Evolutionary conservation across 92 coral and sea anemone species (phyloP), one percentile per base, ranked within the genome.

Genomic region (Palythoa grandiflora): DNA sequence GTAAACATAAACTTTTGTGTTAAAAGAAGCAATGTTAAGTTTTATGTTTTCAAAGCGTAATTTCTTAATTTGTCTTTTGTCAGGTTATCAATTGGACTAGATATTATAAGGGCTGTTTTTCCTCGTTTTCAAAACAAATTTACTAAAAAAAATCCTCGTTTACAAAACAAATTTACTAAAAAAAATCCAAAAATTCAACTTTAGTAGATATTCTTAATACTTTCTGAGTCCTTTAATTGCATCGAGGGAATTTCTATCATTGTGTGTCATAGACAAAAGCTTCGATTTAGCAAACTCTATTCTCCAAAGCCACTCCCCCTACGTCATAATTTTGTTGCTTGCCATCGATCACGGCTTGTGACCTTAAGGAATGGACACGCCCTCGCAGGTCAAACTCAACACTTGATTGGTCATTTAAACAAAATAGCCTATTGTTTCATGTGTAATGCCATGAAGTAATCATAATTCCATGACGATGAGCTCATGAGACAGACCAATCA

Each of bases 391-490:
- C 38, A 20, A 66, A 44, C 86, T 19, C 83, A 4, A 10, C 66
- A 70, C 40, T 77, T 85, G 94, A 91, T 95, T 93, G 98, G 96
- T 88, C 83, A 57, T 54, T 12, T 19, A 19, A 65, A 39, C 83
- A 57, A 71, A 90, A 83, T 57, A 93, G 59, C 87, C 63, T 88
- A 90, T 85, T 93, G 89, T 74, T 90, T 55, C 91, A 87, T 88
- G 87, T 93, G 94, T 95, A 89, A 95, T 89, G 77, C 90, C 96
- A 95, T 95, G 98, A 91, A 95, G 98, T 95, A 93, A 95, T 95
- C 94, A 92, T 84, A 94, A 95, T 95, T 95, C 98, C 98, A 88
- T 66, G 88, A 68, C 89, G 85, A 95, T 95, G 96, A 95, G 96
- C 96, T 95, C 92, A 95, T 95, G 87, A 87, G n/a, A 83, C 38